Evolutionary conservation across 2,797 vertebrate species (phyloP), one percentile per base, ranked within the genome.

Genomic region (Acanthiza pusilla): DNA sequence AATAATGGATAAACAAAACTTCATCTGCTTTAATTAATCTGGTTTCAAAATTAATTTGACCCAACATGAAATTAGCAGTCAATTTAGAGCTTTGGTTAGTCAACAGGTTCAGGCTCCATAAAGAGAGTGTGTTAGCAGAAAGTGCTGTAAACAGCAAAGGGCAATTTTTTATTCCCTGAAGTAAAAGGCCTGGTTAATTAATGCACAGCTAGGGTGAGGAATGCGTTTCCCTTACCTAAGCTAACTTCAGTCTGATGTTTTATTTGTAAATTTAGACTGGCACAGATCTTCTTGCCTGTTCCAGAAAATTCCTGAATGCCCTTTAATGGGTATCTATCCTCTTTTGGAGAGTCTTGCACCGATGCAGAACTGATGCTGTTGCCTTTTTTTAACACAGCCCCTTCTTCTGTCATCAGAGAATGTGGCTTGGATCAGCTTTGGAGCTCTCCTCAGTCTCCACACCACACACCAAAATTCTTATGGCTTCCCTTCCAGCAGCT

Each of bases 1-100:
- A 97, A 98, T 98, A 98, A 98, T 96, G 95, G 95, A 97, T 98
- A 95, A 97, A 97, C 75, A 95, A 93, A 98, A 92, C 91, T 96
- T 97, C 94, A 88, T 97, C 94, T 95, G 75, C 95, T 97, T 98
- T 98, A 98, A 98, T 98, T 98, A 98, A 98, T 97, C 97, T 96
- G 90, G 95, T 97, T 97, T 96, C 87, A 67, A 97, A 97, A 98
- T 97, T 97, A 97, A 98, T 97, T 98, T 96, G 96, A 94, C 96
- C 88, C 88, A 96, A 92, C 82, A 96, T 86, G 97, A 97, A 98
- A 98, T 97, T 97, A 98, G 94, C 92, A 97, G 92, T 96, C 96
- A 97, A 80, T 97, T 97, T 88, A 94, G 97, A 97, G 88, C 84
- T 79, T 88, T 95, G 84, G 89, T 93, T 97, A 87, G 73, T 95